These are phyloP conservation scores for Conomelus anceps DNA, from an alignment of 2,888 invertebrate species.

Conservation along the genomic window DNA sequence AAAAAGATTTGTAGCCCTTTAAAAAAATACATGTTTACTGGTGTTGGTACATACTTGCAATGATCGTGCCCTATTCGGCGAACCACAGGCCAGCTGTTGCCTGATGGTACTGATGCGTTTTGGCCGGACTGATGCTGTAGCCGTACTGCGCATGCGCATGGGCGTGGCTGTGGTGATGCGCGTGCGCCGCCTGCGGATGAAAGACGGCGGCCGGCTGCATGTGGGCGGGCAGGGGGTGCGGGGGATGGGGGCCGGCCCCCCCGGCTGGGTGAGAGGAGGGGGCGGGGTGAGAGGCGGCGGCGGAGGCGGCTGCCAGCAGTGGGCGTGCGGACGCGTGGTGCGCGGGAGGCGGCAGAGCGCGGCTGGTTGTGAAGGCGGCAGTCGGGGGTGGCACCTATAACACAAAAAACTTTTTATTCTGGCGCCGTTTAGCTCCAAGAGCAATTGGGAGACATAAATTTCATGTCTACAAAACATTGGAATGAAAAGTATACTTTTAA, in stretches of 20 bases:
- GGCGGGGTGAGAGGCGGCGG: slow-evolving; percentile 62
- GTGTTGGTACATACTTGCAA: neutral
- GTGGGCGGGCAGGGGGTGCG: slow-evolving; percentile 56
- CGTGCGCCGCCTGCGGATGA: slow-evolving; percentile 53
- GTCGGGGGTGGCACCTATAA: neutral
- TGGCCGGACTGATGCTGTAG: slow-evolving; percentile 59
- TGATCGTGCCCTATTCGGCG: slow-evolving; percentile 54
- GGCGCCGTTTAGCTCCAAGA: too few species aligned
- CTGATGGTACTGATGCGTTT: slow-evolving; percentile 57
- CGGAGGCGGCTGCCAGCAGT: slow-evolving; percentile 54
- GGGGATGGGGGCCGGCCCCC: slow-evolving; percentile 55
- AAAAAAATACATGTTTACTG: neutral
- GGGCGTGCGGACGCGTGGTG: slow-evolving; percentile 71
- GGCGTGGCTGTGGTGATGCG: slow-evolving; percentile 61
- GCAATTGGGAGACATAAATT: too few species aligned
- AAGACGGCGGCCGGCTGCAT: slow-evolving; percentile 48
- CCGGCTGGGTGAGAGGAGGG: slow-evolving; percentile 75
- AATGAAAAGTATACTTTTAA: too few species aligned
- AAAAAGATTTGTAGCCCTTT: too few species aligned
- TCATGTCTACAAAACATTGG: too few species aligned
- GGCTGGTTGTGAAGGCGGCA: slow-evolving; percentile 39
- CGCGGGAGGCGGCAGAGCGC: slow-evolving; percentile 71
- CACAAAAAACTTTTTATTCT: too few species aligned
- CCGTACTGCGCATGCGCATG: slow-evolving; percentile 53
- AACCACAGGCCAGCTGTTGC: slow-evolving; percentile 65